Evolutionary conservation across 2,797 vertebrate species (phyloP).

Genomic region (Coluber constrictor): DNA sequence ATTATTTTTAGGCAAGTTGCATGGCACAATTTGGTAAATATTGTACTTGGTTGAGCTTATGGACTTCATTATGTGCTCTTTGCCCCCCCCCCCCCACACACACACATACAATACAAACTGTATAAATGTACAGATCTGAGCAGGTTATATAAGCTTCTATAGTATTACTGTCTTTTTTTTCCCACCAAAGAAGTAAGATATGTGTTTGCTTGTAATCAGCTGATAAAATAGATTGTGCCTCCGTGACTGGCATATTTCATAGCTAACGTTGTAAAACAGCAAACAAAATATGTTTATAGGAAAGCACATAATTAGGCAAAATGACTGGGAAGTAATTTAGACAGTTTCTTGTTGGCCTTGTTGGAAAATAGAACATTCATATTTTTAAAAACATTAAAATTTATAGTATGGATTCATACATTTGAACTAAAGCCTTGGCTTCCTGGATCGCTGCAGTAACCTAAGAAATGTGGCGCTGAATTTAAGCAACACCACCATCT

Average conservation of each 20-base stretch:
- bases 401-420: background rate
- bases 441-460: background rate
- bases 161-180: background rate
- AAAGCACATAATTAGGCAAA: background rate
- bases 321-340: background rate
- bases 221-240: background rate
- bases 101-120: background rate
- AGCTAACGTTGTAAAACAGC: background rate
- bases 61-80: background rate
- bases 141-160: background rate
- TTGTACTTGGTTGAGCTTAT: background rate
- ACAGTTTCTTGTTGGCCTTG: background rate
- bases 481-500: background rate
- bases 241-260: background rate
- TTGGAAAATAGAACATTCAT: background rate
- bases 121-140: background rate
- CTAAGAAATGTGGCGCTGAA: background rate
- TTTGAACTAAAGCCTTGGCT: background rate
- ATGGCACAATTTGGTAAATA: background rate
- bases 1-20: background rate
- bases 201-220: background rate
- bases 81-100: fast-evolving
- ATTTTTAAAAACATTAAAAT: background rate
- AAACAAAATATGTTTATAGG: background rate
- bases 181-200: background rate